Base-by-base conservation (phyloP, 2,797 vertebrate species). In the Chaetophractus vellerosus region DNA sequence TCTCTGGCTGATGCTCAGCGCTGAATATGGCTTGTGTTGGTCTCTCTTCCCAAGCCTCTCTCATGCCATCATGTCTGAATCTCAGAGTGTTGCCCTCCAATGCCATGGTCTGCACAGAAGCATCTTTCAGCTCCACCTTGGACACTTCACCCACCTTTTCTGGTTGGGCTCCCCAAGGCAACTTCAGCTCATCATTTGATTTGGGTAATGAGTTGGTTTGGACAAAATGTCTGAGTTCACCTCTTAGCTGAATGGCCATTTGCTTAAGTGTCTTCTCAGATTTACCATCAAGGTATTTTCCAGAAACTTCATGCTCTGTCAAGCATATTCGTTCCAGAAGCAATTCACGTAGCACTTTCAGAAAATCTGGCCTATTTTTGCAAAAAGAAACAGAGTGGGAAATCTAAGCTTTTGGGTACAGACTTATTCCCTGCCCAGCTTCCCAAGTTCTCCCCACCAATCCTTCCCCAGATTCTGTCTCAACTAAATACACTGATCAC, bases 271-370 rank as follows among this genome's bases (percentile, higher is more conserved):
- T 98, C 88, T 97, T 98, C 95, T 98, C 98, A 69, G 98, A 97
- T 91, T 99, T 98, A 68, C 97, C 98, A 97, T 98, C 98, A 28
- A 94, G 98, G 38, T 98, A 97, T 89, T 98, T 98, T 63, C 98
- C 99, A 2, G 98, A 97, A 95, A 98, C 98, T 23, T 94, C 97
- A 97, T 98, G 95, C 68, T 98, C 97, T 2, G 76, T 88, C 90
- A 82, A 82, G 92, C 89, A 84, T 41, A 93, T 91, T 90, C 61
- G 97, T 93, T 98, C 98, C 97, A 98, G 61, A 59, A 97, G 97
- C 76, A 97, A 96, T 38, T 98, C 95, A 79, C 84, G 94, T 45
- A 98, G 93, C 92, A 87, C 97, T 97, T 98, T 96, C 96, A 98
- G 97, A 96, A 98, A 95, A 94, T 98, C 98, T 78, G 98, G 97